These are phyloP conservation scores for Ruditapes philippinarum DNA, from an alignment of 1,140 invertebrate genomes.

Conservation along the genomic window DNA sequence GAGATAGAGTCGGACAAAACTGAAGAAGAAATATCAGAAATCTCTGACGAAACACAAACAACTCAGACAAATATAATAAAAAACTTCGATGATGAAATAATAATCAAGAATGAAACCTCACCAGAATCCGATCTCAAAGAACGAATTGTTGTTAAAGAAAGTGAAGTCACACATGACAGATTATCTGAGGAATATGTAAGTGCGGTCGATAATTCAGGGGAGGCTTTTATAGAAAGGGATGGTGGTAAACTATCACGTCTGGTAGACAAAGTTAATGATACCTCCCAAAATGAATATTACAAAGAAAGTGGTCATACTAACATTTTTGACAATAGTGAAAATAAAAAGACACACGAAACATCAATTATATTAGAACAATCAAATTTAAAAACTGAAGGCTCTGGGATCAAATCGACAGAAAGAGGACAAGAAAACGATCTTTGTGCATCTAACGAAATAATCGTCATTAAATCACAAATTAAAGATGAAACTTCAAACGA, in stretches of 20 bases:
- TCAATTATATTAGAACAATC: too few species aligned
- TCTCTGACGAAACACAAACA: background rate
- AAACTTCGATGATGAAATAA: background rate
- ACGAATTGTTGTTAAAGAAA: background rate
- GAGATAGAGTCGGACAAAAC: background rate
- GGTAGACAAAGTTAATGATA: too few species aligned
- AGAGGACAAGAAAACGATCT: too few species aligned
- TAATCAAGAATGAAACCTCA: background rate
- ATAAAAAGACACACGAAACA: too few species aligned
- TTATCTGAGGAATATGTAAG: background rate
- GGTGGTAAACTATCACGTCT: too few species aligned
- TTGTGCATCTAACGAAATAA: too few species aligned
- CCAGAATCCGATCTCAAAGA: background rate
- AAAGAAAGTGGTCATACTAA: too few species aligned
- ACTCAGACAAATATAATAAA: background rate
- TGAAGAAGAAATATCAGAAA: background rate
- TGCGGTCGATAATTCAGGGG: background rate
- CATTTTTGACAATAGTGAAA: too few species aligned
- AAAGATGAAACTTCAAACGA: too few species aligned
- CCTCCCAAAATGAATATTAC: too few species aligned
- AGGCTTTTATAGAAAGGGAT: background rate
- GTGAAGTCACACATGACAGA: background rate
- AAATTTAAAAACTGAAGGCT: too few species aligned
- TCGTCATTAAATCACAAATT: too few species aligned
- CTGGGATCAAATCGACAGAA: background rate